These are phyloP conservation scores for Apus apus DNA, from an alignment of 2,113 vertebrate genomes.

Conservation along the genomic window DNA sequence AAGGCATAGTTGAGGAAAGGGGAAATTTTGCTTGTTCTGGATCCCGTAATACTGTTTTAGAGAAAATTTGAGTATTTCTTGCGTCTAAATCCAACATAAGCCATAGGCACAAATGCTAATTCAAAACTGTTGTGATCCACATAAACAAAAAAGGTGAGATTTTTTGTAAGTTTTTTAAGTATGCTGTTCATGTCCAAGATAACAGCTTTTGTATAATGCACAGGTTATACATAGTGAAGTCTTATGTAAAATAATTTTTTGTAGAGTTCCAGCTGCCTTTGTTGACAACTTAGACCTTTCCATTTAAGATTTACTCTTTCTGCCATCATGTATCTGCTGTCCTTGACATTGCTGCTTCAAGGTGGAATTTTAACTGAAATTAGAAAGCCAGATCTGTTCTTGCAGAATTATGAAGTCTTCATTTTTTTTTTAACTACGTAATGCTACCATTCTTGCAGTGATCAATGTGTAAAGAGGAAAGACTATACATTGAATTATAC, in stretches of 20 bases:
- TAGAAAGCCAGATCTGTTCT: neutral
- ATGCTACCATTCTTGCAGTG: neutral
- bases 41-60: neutral
- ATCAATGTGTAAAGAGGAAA: neutral
- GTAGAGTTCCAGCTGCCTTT: neutral
- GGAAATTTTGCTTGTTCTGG: neutral
- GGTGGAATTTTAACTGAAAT: neutral
- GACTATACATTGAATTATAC: neutral
- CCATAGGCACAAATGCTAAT: neutral
- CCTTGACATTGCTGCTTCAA: neutral
- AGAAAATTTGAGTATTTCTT: neutral
- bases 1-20: neutral
- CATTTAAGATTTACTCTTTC: neutral
- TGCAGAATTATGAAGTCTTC: neutral
- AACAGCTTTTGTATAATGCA: neutral
- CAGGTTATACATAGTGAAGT: neutral
- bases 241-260: fast-evolving
- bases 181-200: neutral
- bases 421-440: neutral
- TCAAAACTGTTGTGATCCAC: neutral
- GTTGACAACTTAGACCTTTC: neutral
- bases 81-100: neutral
- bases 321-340: neutral
- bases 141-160: neutral
- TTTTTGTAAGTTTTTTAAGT: neutral